phyloP scores from a whole-genome alignment of 2,113 vertebrate species.

The Ptyas mucosa region DNA sequence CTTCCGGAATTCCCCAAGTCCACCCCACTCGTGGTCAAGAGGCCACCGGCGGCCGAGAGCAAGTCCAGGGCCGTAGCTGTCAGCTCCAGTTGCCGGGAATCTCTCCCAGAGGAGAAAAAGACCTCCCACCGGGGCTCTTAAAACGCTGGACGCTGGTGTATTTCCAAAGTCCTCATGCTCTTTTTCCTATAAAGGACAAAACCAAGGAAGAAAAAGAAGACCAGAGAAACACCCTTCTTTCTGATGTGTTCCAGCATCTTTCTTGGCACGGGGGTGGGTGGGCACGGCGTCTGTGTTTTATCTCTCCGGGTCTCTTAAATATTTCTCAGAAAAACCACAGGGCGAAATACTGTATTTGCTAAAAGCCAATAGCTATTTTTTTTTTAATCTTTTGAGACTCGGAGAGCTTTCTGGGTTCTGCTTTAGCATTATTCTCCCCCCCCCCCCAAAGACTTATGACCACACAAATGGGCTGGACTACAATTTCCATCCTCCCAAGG shows the following conservation, averaged over 20 bases:
- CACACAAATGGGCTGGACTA: background rate
- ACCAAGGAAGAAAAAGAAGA: background rate
- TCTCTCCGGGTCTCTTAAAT: background rate
- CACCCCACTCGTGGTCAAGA: background rate
- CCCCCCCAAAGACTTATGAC: background rate
- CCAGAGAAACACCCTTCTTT: background rate
- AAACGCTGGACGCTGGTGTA: background rate
- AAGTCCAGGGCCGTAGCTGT: accelerated
- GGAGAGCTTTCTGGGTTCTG: background rate
- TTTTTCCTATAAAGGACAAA: slow-evolving; percentile 23
- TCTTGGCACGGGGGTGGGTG: background rate
- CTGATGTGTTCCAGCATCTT: background rate
- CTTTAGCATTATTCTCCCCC: background rate
- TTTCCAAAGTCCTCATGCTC: background rate
- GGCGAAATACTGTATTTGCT: background rate
- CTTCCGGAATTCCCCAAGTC: background rate
- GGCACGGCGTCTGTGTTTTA: background rate
- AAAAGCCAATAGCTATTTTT: background rate
- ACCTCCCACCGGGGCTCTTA: slow-evolving; percentile 8
- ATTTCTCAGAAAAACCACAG: background rate
- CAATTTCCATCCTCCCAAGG: background rate
- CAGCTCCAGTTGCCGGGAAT: background rate
- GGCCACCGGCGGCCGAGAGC: accelerated
- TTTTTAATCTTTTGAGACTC: background rate
- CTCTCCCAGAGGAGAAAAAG: background rate